Evolutionary conservation across 2,113 vertebrate genomes (phyloP).

Genomic region (Colinus virginianus): DNA sequence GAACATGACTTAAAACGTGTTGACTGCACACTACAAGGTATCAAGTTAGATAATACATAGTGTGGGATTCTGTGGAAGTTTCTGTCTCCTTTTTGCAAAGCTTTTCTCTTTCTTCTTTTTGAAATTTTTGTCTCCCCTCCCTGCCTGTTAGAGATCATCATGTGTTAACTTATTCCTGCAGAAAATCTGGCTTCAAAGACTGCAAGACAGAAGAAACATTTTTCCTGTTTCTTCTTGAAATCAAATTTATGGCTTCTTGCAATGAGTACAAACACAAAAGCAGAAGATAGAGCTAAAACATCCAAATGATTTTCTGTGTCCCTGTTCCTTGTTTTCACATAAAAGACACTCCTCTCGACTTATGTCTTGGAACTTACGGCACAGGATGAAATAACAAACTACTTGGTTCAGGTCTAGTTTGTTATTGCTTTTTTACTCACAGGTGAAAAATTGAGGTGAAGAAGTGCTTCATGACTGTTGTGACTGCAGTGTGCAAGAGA

Average conservation of each 20-base stretch:
- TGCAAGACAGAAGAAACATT: not conserved
- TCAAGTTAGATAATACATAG: not conserved
- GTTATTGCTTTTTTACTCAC: not conserved
- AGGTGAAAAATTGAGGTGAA: not conserved
- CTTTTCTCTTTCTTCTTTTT: not conserved
- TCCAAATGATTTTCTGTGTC: not conserved
- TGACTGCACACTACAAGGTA: not conserved
- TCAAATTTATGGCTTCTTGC: not conserved
- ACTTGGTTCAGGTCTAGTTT: not conserved
- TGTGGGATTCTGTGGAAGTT: not conserved
- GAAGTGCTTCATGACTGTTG: not conserved
- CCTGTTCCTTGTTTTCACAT: not conserved
- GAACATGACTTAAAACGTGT: not conserved
- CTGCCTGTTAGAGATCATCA: not conserved
- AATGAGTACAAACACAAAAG: not conserved
- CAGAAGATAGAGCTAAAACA: not conserved
- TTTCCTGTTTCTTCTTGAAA: not conserved
- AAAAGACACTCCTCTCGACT: not conserved
- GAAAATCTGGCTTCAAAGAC: not conserved
- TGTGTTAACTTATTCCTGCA: conserved; percentile 4
- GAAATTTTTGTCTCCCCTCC: not conserved
- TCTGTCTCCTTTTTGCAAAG: not conserved
- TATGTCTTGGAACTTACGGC: not conserved
- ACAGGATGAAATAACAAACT: not conserved
- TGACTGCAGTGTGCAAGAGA: not conserved